phyloP scores from a whole-genome alignment of 2,888 invertebrate genomes.

The Sylvicola cinctus region DNA sequence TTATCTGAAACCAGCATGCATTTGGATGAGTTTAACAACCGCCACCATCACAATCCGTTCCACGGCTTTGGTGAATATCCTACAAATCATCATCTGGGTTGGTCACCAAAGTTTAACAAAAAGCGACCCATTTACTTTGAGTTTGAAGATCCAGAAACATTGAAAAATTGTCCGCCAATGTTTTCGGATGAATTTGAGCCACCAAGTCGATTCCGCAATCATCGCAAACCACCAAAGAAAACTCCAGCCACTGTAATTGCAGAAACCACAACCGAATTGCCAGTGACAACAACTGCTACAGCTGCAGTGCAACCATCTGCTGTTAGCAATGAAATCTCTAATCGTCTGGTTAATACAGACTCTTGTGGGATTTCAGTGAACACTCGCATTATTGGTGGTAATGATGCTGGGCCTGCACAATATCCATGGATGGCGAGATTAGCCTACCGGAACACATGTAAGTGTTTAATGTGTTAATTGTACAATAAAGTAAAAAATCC shows the following conservation, averaged over 20 bases:
- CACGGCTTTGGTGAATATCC: neutral
- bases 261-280: neutral
- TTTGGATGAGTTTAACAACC: neutral
- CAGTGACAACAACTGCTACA: neutral
- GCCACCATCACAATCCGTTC: constrained; percentile 1
- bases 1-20: too few species aligned
- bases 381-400: constrained; percentile 7
- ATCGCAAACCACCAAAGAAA: constrained; percentile 2
- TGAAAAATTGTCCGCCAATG: constrained; percentile 18
- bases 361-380: constrained; percentile 18
- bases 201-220: constrained; percentile 4
- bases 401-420: constrained; percentile 5
- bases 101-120: neutral
- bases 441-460: constrained; percentile 23
- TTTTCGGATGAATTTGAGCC: constrained; percentile 14
- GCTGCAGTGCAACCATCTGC: neutral
- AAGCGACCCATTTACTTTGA: constrained; percentile 1
- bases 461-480: constrained; percentile 10
- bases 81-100: neutral
- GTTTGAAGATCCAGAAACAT: constrained; percentile 16
- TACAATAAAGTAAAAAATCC: too few species aligned
- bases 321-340: neutral
- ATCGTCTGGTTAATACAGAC: constrained; percentile 9
- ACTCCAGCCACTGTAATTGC: neutral
- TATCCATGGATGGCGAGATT: constrained; percentile 23